These are phyloP conservation scores for Melanerpes formicivorus DNA, from an alignment of 2,113 vertebrate genomes.

Conservation along the genomic window DNA sequence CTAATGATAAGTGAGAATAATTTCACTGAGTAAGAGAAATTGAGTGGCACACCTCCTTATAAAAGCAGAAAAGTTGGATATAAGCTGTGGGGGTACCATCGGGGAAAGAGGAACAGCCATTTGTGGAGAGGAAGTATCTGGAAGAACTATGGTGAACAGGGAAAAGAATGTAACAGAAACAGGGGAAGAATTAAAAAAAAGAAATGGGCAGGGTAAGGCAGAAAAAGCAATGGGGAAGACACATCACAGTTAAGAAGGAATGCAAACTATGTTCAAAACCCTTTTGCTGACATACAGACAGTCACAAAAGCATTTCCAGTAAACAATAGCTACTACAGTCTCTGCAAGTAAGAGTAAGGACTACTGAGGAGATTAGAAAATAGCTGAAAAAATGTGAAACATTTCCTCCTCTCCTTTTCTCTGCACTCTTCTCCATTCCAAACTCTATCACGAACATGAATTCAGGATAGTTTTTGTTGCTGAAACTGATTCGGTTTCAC, in stretches of 20 bases:
- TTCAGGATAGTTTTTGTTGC: not conserved
- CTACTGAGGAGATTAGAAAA: slow-evolving; percentile 35
- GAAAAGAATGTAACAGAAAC: not conserved
- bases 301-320: slow-evolving; percentile 44
- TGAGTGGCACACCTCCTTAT: not conserved
- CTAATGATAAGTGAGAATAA: not conserved
- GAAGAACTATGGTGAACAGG: not conserved
- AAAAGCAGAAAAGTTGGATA: not conserved
- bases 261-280: slow-evolving; percentile 44
- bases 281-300: not conserved
- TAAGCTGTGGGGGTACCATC: not conserved
- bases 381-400: slow-evolving; percentile 51
- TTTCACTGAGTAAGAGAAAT: not conserved
- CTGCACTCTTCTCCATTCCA: not conserved
- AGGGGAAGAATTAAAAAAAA: not conserved
- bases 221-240: slow-evolving; percentile 23
- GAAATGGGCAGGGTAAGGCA: not conserved
- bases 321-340: slow-evolving; percentile 47
- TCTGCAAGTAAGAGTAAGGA: not conserved
- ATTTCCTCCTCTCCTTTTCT: slow-evolving; percentile 30
- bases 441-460: not conserved
- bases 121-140: not conserved
- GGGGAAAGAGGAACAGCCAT: not conserved
- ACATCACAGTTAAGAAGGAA: slow-evolving; percentile 26
- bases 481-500: not conserved